Conservation (phyloP, 2,113 vertebrate species). For the Boleophthalmus pectinirostris region DNA sequence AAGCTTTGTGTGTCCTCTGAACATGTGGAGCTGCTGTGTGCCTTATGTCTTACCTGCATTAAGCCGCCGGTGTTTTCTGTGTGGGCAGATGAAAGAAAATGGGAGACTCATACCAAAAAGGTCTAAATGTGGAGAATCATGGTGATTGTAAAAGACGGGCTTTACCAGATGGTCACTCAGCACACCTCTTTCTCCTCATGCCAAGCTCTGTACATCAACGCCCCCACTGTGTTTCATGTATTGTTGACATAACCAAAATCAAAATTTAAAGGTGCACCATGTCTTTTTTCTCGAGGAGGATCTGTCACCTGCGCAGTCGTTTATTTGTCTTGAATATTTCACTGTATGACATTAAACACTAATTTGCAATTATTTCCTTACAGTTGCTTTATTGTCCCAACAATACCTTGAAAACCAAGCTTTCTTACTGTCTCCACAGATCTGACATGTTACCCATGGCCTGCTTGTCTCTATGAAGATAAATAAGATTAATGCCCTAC, state of each 20-base stretch:
- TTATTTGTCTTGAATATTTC: too few relatives aligned
- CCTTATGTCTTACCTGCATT: constrained; percentile 14
- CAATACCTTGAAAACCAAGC: too few relatives aligned
- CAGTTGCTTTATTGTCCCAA: too few relatives aligned
- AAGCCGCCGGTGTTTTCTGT: constrained; percentile 9
- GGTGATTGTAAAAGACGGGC: not conserved
- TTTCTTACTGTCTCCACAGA: too few relatives aligned
- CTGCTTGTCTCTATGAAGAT: too few relatives aligned
- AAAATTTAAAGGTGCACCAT: too few relatives aligned
- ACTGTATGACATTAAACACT: too few relatives aligned
- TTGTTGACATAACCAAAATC: not conserved
- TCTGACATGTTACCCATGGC: too few relatives aligned
- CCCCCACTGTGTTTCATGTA: not conserved
- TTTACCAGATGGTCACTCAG: not conserved
- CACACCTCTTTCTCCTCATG: not conserved
- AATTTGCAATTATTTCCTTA: too few relatives aligned
- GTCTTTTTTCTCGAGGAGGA: too few relatives aligned
- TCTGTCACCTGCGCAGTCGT: too few relatives aligned
- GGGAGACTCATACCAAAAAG: not conserved
- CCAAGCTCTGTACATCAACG: not conserved
- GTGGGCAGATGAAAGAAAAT: not conserved
- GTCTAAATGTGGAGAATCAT: not conserved
- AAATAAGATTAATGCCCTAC: too few relatives aligned
- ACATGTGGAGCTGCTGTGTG: constrained; percentile 6
- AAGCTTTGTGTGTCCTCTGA: constrained; percentile 16